phyloP scores from a whole-genome alignment of 2,888 invertebrate genomes.

The Metellina segmentata region DNA sequence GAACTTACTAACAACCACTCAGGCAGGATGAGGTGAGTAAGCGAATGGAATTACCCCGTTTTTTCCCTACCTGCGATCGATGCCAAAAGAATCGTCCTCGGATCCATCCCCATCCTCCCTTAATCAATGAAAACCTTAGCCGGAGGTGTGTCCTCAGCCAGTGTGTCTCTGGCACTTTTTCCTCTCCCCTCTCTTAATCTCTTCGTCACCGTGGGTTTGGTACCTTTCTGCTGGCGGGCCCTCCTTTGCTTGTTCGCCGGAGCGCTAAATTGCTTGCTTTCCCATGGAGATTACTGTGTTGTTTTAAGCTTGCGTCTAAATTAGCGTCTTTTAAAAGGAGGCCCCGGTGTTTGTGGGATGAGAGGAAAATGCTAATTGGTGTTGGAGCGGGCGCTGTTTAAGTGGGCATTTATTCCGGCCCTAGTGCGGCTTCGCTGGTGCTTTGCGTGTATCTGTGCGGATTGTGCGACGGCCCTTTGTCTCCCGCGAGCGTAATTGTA shows the following conservation, averaged over 20 bases:
- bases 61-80: constrained; percentile 29
- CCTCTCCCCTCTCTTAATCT: constrained; percentile 14
- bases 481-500: no score
- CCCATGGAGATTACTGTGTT: constrained; percentile 51
- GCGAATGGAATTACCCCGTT: constrained; percentile 31
- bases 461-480: no score
- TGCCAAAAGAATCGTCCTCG: neutral
- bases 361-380: constrained; percentile 1
- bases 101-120: constrained; percentile 41
- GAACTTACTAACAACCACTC: neutral
- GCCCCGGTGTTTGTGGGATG: neutral
- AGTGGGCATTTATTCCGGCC: neutral
- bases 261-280: constrained; percentile 73
- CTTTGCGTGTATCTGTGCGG: no score
- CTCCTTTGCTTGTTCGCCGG: constrained; percentile 13
- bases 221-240: neutral
- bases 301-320: constrained; percentile 48
- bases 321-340: constrained; percentile 41
- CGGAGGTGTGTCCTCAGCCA: neutral
- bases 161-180: neutral
- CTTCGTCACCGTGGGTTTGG: neutral
- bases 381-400: neutral
- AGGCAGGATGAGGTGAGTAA: constrained; percentile 18
- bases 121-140: constrained; percentile 12
- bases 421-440: no score